Base-by-base conservation (phyloP, 2,888 invertebrate genomes). In the Stratiomys singularior region DNA sequence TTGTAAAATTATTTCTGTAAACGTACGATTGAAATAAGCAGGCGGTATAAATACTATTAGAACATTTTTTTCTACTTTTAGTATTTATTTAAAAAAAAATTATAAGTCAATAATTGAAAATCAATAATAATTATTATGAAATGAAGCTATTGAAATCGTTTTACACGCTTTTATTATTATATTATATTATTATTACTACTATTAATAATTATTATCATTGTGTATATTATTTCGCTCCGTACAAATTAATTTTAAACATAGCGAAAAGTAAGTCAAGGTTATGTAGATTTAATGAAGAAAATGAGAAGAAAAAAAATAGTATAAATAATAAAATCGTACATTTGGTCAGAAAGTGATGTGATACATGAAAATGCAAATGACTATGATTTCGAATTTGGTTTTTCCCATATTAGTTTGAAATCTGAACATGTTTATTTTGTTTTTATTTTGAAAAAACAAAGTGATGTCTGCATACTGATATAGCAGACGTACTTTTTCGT, bases 231-330 rank as follows among this genome's bases (percentile, higher is more conserved):
- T 74, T 74, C 74, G 58, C 66, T 46, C 66, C 79, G 79, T 79
- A 79, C 79, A 79, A 79, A 78, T 79, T 79, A 79, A 77, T 78
- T 79, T 79, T 78, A 79, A 78, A 76, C 46, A 52, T 64, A 76
- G 27, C 27, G 47, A 47, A 47, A 76, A 46, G 13, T 47, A 63
- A 76, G 47, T 64, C 30, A 28, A 44, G 47, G 47, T 56, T 64
- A 64, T 46, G 46, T 66, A 60, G 28, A 72, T 47, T 56, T 27
- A 56, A 30, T 28, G 28, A 27, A 25, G 15, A 15, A 13, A 69
- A 69, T 21, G 46, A 23, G 47, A 47, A 44, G 44, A 46, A 46
- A 60, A 76, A 60, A 18, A 64, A 37, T 67, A 30, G 9, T 37
- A 60, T 15, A 7, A 13, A 27, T 52, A 74, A 27, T 52, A 64